Base-by-base conservation (phyloP, 2,113 vertebrate species). In the Indicator indicator region DNA sequence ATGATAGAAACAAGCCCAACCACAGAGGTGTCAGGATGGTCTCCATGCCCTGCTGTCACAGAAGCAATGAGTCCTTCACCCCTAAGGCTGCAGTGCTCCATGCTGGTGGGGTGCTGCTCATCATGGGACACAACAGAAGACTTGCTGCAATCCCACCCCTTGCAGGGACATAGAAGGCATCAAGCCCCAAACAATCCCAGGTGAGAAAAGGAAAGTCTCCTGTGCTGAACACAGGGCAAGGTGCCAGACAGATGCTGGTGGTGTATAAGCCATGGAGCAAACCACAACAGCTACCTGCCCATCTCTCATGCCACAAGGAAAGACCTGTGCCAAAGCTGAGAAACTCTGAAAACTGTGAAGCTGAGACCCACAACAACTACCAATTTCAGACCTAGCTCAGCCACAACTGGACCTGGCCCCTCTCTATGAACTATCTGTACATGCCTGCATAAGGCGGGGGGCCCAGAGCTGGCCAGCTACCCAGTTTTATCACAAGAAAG, bases 391-490 rank as follows among this genome's bases (percentile, higher is more conserved):
- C 19, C 24, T 70, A 6, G n/a, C 4, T 1, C 55, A 9, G 28
- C 24, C 59, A 18, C 36, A 1, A 10, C n/a, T 19, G 73, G 9
- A 5, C 2, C 19, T 1, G 0, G 20, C 32, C 62, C 56, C 27
- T 23, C 27, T 23, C 48, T 18, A 0, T 3, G 12, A 13, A 32
- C 11, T 1, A 32, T 4, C 55, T 19, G 36, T 0, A 12, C 23
- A 3, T 1, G 4, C 1, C 83, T 5, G 7, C 3, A 0, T 0
- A 0, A 0, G 2, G 9, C 26, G 11, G 27, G 3, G 7, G 9
- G 3, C 21, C 18, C 5, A 3, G 0, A 2, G 36, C 46, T 26
- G 24, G 42, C 30, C 1, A 1, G 44, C 4, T 16, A 12, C 33
- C 30, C 20, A 2, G 6, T 74, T 76, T 23, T 15, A 73, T 55